Evolutionary conservation across 2,797 vertebrate species (phyloP).

Genomic region (Threskiornis aethiopicus): DNA sequence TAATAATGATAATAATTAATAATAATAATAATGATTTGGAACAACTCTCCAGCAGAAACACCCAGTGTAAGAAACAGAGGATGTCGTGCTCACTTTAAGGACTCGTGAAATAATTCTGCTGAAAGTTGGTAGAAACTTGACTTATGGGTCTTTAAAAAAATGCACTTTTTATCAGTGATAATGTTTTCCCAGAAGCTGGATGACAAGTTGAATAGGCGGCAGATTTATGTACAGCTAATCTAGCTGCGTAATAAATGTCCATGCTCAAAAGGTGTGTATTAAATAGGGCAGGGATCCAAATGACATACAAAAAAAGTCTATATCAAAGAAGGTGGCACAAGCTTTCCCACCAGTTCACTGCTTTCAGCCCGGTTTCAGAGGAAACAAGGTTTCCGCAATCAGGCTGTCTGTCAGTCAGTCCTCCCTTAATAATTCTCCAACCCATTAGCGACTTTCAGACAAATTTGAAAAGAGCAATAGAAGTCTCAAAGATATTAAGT

Average conservation of each 20-base stretch:
- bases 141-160: background rate
- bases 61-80: background rate
- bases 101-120: background rate
- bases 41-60: background rate
- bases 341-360: background rate
- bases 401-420: background rate
- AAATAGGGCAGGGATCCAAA: background rate
- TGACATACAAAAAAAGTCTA: background rate
- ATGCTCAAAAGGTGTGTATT: background rate
- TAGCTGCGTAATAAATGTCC: background rate
- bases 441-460: background rate
- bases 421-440: background rate
- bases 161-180: background rate
- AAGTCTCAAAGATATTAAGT: slow-evolving; percentile 27
- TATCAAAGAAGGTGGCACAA: background rate
- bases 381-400: background rate
- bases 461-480: background rate
- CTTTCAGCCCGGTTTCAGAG: background rate
- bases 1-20: background rate
- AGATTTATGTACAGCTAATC: background rate
- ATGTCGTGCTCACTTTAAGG: background rate
- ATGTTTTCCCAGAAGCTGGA: background rate
- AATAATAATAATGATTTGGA: background rate
- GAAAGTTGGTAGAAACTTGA: background rate
- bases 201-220: background rate